Evolutionary conservation across 2,797 vertebrate species (phyloP).

Genomic region (Sebastes cheni): DNA sequence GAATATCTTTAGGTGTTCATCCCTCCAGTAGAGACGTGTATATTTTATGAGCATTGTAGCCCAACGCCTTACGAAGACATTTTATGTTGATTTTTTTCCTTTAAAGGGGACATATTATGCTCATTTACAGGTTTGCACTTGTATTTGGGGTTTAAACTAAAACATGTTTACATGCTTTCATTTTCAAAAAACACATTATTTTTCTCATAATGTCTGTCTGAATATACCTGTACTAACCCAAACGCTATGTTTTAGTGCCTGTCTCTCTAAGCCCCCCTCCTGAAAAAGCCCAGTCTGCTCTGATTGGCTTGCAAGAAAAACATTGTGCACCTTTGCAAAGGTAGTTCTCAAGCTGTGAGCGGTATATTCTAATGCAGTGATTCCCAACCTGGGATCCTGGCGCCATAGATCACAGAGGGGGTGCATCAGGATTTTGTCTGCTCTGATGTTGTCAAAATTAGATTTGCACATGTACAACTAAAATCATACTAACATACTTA

Average conservation of each 20-base stretch:
- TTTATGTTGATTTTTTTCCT: background rate
- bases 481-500: too few relatives aligned
- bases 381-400: too few relatives aligned
- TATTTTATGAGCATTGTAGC: background rate
- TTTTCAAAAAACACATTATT: background rate
- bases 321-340: background rate
- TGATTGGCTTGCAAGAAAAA: background rate
- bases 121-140: background rate
- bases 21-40: background rate
- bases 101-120: background rate
- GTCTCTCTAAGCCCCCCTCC: background rate
- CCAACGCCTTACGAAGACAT: background rate
- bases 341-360: background rate
- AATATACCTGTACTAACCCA: background rate
- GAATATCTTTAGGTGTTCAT: background rate
- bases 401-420: rapidly evolving
- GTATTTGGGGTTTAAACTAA: background rate
- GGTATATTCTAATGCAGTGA: background rate
- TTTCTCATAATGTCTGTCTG: background rate
- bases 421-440: too few relatives aligned
- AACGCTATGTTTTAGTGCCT: background rate
- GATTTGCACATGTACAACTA: too few relatives aligned
- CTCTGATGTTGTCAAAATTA: too few relatives aligned
- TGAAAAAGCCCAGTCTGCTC: background rate
- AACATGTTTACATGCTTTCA: background rate